Conservation (phyloP, 2,797 vertebrate species). For the Macrochelys suwanniensis region DNA sequence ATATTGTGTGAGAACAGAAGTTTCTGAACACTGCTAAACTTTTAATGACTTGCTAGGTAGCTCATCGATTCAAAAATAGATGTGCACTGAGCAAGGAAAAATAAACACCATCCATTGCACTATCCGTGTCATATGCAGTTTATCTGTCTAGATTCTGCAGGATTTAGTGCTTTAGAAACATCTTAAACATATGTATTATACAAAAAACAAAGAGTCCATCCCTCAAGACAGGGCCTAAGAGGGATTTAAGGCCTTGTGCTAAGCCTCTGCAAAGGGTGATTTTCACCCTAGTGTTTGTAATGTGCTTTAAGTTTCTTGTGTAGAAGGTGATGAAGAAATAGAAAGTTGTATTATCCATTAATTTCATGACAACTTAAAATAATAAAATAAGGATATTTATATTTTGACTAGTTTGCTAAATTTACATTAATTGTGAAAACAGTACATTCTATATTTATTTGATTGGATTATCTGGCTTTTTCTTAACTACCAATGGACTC, state of each 20-base stretch:
- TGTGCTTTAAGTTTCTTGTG: not conserved
- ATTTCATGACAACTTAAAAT: not conserved
- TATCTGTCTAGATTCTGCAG: not conserved
- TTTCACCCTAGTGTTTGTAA: not conserved
- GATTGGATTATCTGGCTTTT: not conserved
- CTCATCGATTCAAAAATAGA: not conserved
- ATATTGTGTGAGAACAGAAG: not conserved
- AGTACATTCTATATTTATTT: not conserved
- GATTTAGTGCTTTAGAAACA: not conserved
- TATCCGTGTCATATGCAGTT: not conserved
- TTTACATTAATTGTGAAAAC: not conserved
- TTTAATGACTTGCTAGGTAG: not conserved
- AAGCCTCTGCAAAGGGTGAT: not conserved
- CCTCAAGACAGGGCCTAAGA: not conserved
- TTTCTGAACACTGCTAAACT: not conserved
- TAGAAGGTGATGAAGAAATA: not conserved
- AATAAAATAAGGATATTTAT: rapidly evolving
- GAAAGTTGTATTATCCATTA: not conserved
- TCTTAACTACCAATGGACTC: not conserved
- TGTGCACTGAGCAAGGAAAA: not conserved
- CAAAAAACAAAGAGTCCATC: not conserved
- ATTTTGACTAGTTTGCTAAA: not conserved
- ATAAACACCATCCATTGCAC: rapidly evolving
- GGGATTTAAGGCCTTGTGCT: not conserved
- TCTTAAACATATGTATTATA: not conserved